These are phyloP conservation scores for honey bee (Apis mellifera) DNA, from an alignment of 1,140 invertebrate species.

Conservation along the genomic window Amel_HAv3.1 CM009939.2:11340001-11340500, in stretches of 20 bases:
- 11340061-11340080: neutral
- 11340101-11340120: neutral
- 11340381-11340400: too few relatives aligned
- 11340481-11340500: too few relatives aligned
- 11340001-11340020: conserved; percentile 66
- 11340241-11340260: neutral
- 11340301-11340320: conserved; percentile 61
- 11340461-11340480: too few relatives aligned
- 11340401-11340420: too few relatives aligned
- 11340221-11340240: neutral
- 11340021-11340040: conserved; percentile 54
- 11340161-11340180: conserved; percentile 66
- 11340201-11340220: conserved; percentile 64
- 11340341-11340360: too few relatives aligned
- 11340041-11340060: conserved; percentile 56
- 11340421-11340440: neutral
- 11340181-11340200: conserved; percentile 68
- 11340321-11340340: neutral
- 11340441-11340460: neutral
- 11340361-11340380: too few relatives aligned
- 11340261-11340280: conserved; percentile 82
- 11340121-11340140: conserved; percentile 67
- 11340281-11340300: conserved; percentile 85
- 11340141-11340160: conserved; percentile 67
- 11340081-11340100: neutral